Conservation (phyloP, 2,113 vertebrate genomes). For the Mirza zaza region DNA sequence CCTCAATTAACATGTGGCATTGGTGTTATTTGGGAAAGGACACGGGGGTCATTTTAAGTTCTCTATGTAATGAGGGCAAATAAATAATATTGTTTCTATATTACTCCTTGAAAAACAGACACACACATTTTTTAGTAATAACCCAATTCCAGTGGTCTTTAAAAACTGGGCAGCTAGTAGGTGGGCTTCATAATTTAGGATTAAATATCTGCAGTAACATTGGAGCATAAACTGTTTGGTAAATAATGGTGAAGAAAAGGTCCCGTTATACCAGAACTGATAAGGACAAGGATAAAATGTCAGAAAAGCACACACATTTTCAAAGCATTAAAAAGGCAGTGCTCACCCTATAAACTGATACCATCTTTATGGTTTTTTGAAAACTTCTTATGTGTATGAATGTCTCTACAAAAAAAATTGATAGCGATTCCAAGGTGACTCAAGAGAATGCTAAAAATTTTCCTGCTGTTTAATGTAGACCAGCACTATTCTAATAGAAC, state of each 20-base stretch:
- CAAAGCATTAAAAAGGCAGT: neutral
- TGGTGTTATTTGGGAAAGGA: neutral
- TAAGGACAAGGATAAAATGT: neutral
- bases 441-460: neutral
- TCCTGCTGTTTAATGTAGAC: neutral
- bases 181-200: neutral
- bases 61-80: neutral
- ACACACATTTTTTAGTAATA: neutral
- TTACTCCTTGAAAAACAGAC: too few species aligned
- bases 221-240: neutral
- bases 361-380: neutral
- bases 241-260: neutral
- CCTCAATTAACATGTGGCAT: constrained; percentile 68
- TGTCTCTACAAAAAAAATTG: neutral
- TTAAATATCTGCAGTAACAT: neutral
- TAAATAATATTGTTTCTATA: too few species aligned
- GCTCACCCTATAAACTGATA: neutral
- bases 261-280: neutral
- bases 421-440: neutral
- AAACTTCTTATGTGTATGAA: neutral
- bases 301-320: neutral
- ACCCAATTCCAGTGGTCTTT: neutral
- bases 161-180: neutral
- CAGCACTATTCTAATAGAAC: neutral
- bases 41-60: neutral